These are phyloP conservation scores for Anodontia alba DNA, from an alignment of 2,888 invertebrate genomes.

Conservation along the genomic window DNA sequence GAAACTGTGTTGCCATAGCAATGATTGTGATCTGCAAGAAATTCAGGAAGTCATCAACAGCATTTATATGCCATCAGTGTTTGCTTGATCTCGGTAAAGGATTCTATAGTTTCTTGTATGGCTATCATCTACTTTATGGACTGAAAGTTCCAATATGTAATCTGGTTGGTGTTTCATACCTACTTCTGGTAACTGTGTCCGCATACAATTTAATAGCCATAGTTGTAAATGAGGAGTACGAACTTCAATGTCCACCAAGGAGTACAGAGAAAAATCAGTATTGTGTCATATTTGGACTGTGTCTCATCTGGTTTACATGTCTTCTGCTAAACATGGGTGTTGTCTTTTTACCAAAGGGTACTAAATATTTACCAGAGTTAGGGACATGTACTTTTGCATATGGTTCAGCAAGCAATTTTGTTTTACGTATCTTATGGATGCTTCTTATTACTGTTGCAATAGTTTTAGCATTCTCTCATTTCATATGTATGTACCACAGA, in stretches of 20 bases:
- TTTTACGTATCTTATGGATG: constrained; percentile 96
- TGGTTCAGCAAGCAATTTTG: constrained; percentile 95
- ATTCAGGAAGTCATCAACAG: constrained; percentile 79
- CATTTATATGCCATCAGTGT: constrained; percentile 83
- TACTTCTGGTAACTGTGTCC: constrained; percentile 94
- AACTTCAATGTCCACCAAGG: constrained; percentile 67
- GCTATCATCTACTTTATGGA: constrained; percentile 74
- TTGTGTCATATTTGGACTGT: constrained; percentile 95
- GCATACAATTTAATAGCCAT: constrained; percentile 93
- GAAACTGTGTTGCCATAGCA: constrained; percentile 73
- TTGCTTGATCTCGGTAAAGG: constrained; percentile 82
- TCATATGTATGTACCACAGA: constrained; percentile 90
- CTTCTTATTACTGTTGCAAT: constrained; percentile 94
- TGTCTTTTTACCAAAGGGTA: constrained; percentile 83
- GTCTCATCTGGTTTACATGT: constrained; percentile 97
- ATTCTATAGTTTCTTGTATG: constrained; percentile 81
- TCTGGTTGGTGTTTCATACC: constrained; percentile 94
- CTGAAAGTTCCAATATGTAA: constrained; percentile 87
- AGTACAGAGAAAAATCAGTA: constrained; percentile 78
- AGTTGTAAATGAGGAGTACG: constrained; percentile 83
- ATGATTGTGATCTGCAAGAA: constrained; percentile 69
- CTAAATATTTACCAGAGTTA: constrained; percentile 87
- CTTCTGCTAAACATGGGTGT: constrained; percentile 94
- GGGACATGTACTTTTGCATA: constrained; percentile 94
- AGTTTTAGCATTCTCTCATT: constrained; percentile 92